Evolutionary conservation across 2,888 invertebrate genomes (phyloP), one percentile per base, ranked within the genome.

Genomic region (Xestia sexstrigata): DNA sequence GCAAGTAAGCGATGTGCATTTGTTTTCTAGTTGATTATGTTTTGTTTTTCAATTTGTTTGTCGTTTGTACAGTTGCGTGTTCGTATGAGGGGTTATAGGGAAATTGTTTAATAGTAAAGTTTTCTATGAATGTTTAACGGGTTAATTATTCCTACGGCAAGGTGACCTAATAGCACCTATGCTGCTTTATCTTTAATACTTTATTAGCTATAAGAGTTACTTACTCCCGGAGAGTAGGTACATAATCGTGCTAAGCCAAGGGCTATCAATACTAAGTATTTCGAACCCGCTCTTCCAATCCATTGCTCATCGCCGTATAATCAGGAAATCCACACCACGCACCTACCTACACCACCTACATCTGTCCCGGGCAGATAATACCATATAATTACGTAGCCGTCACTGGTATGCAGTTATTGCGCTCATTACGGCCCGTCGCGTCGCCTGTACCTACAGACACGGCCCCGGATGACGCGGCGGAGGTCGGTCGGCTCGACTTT

Each of bases 291-390:
- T 83, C 78, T 84, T 85, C 82, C 78, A 82, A 70, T 78, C 65
- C 71, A 85, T 70, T 85, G 63, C 52, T 66, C 74, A 60, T 69
- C 62, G 42, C 55, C 63, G 45, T 74, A 72, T 77, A 85, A 78
- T 82, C 78, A 85, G 74, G 82, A 78, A 84, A 84, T 81, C 77
- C 74, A 77, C 52, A 83, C 73, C 35, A 67, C 69, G 58, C 49
- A 15, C 23, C 52, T 79, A 74, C 39, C 49, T 58, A 58, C 45
- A 35, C 23, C 42, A 42, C 49, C 26, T 70, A 67, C 66, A 58
- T 45, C 35, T 70, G 35, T 47, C 35, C 30, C 35, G 23, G n/a
- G 15, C 8, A 69, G 69, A 74, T 82, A 78, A 78, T 78, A 42
- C 63, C 58, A 78, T 74, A 78, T 84, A 85, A 78, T 85, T 72